Percentiles rank a stretch among this genome's conserved stretches.
These are phyloP conservation scores for Chaetodon trifascialis DNA, from an alignment of 2,113 vertebrate species.

Conservation along the genomic window DNA sequence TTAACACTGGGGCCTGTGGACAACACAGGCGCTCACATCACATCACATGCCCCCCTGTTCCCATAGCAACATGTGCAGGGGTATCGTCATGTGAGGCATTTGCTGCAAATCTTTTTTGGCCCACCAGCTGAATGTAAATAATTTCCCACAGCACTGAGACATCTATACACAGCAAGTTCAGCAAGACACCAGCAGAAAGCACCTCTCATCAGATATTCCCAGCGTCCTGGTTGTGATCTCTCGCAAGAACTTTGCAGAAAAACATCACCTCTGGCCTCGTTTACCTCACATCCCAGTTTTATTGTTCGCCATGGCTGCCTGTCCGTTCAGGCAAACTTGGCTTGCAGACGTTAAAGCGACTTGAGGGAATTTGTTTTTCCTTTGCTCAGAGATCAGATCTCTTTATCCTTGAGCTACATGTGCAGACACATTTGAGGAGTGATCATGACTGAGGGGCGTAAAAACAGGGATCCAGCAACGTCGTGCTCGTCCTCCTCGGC, in stretches of 20 bases:
- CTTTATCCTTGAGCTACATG: conserved; percentile 39
- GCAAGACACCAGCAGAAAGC: no score
- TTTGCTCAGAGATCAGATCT: not conserved
- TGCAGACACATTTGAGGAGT: conserved; percentile 9
- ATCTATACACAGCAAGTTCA: not conserved
- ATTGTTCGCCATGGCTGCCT: not conserved
- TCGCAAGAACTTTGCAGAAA: not conserved
- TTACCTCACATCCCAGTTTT: not conserved
- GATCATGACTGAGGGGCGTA: not conserved
- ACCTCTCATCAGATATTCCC: no score
- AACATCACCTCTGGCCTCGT: not conserved
- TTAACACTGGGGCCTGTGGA: not conserved
- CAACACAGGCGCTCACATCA: conserved; percentile 50
- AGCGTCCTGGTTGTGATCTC: no score
- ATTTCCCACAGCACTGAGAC: conserved; percentile 13
- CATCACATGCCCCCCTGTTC: conserved; percentile 61
- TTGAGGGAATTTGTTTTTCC: not conserved
- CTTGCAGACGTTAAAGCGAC: not conserved
- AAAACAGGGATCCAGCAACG: not conserved
- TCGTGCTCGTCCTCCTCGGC: no score
- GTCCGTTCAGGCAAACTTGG: conserved; percentile 23
- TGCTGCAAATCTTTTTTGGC: conserved; percentile 41
- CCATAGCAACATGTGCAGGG: conserved; percentile 62
- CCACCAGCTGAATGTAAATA: conserved; percentile 9
- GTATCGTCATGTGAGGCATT: conserved; percentile 64